Evolutionary conservation across 2,113 vertebrate genomes (phyloP).

Genomic region (Protomyctophum bolini): DNA sequence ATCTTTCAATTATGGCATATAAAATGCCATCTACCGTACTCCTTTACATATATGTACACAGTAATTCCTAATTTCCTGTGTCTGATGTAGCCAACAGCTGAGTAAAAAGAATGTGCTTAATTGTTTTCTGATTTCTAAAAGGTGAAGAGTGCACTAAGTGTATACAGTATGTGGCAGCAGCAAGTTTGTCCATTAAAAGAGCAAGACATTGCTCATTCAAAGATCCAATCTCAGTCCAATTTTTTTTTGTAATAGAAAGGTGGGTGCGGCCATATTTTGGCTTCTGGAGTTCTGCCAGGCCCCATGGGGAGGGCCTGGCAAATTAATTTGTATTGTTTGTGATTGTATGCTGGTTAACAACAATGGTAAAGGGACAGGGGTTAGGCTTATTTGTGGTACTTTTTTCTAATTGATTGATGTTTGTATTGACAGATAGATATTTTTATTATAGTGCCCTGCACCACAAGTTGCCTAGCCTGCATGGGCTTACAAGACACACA

Average conservation of each 20-base stretch:
- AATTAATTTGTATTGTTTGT: slow-evolving; percentile 22
- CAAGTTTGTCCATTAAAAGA: not conserved
- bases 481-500: too few species aligned
- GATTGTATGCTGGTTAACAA: slow-evolving; percentile 29
- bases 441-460: too few species aligned
- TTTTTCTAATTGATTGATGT: too few species aligned
- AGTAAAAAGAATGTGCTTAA: too few species aligned
- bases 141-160: not conserved
- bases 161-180: not conserved
- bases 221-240: not conserved
- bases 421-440: too few species aligned
- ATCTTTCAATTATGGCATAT: too few species aligned
- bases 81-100: too few species aligned
- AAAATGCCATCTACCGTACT: too few species aligned
- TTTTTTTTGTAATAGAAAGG: not conserved
- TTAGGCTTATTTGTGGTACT: not conserved
- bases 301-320: not conserved
- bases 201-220: not conserved
- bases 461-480: too few species aligned
- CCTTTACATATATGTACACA: too few species aligned
- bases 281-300: slow-evolving; percentile 7
- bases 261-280: slow-evolving; percentile 13
- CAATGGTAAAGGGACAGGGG: slow-evolving; percentile 19
- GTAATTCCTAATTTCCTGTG: too few species aligned
- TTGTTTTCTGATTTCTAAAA: too few species aligned